Evolutionary conservation across 2,888 invertebrate species (phyloP).

Genomic region (Busseola fusca): DNA sequence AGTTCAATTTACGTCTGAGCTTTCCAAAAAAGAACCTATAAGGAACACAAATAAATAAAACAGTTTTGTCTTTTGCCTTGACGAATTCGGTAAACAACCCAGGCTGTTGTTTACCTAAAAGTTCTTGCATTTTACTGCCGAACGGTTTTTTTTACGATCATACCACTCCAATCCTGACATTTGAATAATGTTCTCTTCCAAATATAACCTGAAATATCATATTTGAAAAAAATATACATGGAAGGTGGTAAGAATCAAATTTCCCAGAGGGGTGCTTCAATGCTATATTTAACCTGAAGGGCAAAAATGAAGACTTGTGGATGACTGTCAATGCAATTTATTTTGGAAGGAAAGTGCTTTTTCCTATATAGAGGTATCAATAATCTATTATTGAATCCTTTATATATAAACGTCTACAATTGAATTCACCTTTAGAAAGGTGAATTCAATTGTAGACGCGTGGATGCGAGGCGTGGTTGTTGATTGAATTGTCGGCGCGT

Average conservation of each 20-base stretch:
- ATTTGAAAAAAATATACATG: conserved; percentile 17
- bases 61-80: not conserved
- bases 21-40: not conserved
- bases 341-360: not conserved
- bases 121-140: not conserved
- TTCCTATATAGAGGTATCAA: not conserved
- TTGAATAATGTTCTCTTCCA: conserved; percentile 14
- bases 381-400: too few relatives aligned
- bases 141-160: not conserved
- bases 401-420: too few relatives aligned
- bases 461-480: too few relatives aligned
- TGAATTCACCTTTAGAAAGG: not conserved
- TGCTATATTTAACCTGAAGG: conserved; percentile 5
- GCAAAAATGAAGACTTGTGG: conserved; percentile 4
- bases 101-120: not conserved
- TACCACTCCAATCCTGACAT: not conserved
- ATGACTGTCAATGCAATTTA: conserved; percentile 8
- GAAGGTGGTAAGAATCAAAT: conserved; percentile 19
- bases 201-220: conserved; percentile 22
- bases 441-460: too few relatives aligned
- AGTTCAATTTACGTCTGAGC: not conserved
- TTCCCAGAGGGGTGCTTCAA: conserved; percentile 25
- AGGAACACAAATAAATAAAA: not conserved
- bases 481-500: too few relatives aligned
- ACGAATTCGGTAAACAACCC: not conserved